Base-by-base conservation (phyloP, 64 coral and sea anemone genomes). In the Montipora sp. region DNA sequence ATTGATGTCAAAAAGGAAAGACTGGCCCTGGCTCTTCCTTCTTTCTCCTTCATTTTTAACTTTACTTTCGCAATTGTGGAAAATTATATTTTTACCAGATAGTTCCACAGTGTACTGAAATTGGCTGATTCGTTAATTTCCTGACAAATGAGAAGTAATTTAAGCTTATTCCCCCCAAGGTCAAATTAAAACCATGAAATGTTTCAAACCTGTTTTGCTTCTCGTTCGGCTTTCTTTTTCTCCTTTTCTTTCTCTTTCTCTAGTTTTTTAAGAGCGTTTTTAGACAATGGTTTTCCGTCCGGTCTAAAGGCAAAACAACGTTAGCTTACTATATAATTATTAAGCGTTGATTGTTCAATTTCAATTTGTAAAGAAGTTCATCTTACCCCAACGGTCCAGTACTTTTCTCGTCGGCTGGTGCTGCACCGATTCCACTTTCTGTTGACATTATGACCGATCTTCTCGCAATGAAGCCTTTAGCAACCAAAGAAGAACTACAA, bases 191-290 rank as follows among this genome's bases (percentile, higher is more conserved):
- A 73, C 3, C 71, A 45, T 45, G 10, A 8, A 43, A 19, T 59
- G 14, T 47, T 83, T 50, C 84, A 45, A 67, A 97, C 95, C 88
- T 89, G 84, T 53, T 94, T 85, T 1, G 92, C 95, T 47, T 94
- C 95, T 18, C 89, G 59, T 85, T 97, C 95, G n/a, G 95, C 82
- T 27, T 97, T 97, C 53, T 97, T 97, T 92, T 85, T 97, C 63
- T 94, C 95, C 67, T 97, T 97, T 80, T 94, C 95, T 68, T 94
- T 90, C 81, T 94, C 95, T 67, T 97, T 97, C 51, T 97, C 95
- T 20, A 97, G 49, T 55, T 97, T 97, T 74, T 97, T 97, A 27
- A 97, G 13, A 43, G 95, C 92, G 51, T 97, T 97, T 73, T 97
- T 97, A 6, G 95, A 97, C 59, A 97, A 80, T 36, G 95, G 95